A percentile compares a stretch with the other conserved stretches of the same genome.
These are phyloP conservation scores for Brenthis ino DNA, from an alignment of 2,888 invertebrate species.

Conservation along the genomic window DNA sequence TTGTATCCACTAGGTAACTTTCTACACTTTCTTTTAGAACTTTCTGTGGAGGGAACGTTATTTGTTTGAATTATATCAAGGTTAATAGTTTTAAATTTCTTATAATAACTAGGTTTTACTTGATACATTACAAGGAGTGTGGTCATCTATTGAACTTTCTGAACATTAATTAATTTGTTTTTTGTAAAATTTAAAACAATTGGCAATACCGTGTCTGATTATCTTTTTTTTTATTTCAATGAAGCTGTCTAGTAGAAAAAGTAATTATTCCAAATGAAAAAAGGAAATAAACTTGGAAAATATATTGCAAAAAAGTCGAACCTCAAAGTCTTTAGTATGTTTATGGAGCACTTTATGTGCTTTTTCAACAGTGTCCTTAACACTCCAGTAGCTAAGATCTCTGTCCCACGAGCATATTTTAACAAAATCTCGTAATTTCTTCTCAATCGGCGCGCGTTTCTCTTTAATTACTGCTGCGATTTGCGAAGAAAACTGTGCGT, in stretches of 20 bases:
- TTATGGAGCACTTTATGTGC: slow-evolving; percentile 94
- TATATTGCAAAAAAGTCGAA: slow-evolving; percentile 41
- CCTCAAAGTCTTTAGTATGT: slow-evolving; percentile 92
- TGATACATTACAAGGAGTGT: too few relatives aligned
- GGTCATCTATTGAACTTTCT: too few relatives aligned
- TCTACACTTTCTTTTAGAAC: slow-evolving; percentile 78
- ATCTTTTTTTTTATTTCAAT: too few relatives aligned
- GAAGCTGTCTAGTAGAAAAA: neutral
- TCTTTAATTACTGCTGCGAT: slow-evolving; percentile 85
- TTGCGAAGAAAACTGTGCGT: slow-evolving; percentile 87
- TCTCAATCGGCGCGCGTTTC: slow-evolving; percentile 92
- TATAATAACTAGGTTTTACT: too few relatives aligned
- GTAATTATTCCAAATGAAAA: neutral
- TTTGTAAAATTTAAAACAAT: too few relatives aligned
- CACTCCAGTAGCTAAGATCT: slow-evolving; percentile 96
- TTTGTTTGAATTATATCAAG: too few relatives aligned
- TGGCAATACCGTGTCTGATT: too few relatives aligned
- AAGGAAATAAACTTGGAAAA: too few relatives aligned
- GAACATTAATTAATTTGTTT: too few relatives aligned
- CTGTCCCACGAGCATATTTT: slow-evolving; percentile 97
- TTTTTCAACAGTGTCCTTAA: slow-evolving; percentile 93
- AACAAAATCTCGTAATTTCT: slow-evolving; percentile 94
- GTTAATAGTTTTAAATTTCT: too few relatives aligned
- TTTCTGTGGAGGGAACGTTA: slow-evolving; percentile 57
- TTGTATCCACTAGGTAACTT: slow-evolving; percentile 67